Evolutionary conservation across 2,113 vertebrate species (phyloP).

Genomic region (Lonchura striata): DNA sequence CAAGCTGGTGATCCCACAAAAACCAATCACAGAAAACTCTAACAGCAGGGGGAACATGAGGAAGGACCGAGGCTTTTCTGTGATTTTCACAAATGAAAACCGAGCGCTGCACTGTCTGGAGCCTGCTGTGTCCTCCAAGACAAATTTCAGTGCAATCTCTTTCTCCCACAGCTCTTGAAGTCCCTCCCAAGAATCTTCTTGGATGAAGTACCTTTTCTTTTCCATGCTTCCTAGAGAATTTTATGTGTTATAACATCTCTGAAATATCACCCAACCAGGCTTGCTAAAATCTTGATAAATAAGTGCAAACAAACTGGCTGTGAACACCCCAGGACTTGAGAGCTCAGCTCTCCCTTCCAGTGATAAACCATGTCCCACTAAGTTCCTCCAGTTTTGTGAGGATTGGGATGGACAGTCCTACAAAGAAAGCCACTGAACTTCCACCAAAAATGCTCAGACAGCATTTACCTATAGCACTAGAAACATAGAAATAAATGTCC

Average conservation of each 20-base stretch:
- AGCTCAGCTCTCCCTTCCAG: neutral
- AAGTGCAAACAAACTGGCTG: neutral
- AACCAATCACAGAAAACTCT: neutral
- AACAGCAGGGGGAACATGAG: neutral
- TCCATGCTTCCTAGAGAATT: neutral
- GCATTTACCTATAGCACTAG: neutral
- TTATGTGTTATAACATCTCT: neutral
- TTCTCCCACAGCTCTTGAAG: neutral
- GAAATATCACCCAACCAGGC: neutral
- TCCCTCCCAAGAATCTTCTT: neutral
- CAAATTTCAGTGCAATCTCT: neutral
- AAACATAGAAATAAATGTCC: neutral
- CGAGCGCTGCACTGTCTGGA: neutral
- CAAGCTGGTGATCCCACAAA: neutral
- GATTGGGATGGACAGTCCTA: neutral
- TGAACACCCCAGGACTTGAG: neutral
- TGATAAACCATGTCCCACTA: neutral
- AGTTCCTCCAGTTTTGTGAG: accelerated
- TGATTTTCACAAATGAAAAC: neutral
- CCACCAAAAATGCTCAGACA: neutral
- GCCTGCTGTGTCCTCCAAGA: neutral
- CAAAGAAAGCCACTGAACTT: neutral
- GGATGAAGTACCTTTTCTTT: neutral
- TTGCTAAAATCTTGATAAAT: neutral
- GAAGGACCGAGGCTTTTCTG: neutral